Evolutionary conservation across 2,113 vertebrate genomes (phyloP).

Genomic region (Brachionichthys hirsutus): DNA sequence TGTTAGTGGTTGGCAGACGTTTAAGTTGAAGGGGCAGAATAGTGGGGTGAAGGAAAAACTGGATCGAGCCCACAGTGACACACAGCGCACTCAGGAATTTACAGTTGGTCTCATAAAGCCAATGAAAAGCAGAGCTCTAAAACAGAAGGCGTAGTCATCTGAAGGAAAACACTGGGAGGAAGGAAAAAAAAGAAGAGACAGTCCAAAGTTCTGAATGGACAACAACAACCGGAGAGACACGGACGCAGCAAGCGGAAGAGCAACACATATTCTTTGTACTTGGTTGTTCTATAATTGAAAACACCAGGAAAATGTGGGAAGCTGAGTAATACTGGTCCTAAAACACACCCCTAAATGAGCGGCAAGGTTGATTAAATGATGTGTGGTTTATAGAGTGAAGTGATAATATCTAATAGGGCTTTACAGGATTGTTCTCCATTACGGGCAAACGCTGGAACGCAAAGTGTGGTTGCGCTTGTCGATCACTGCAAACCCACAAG

Average conservation of each 20-base stretch:
- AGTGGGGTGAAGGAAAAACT: constrained; percentile 40
- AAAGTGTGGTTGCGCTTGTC: constrained; percentile 38
- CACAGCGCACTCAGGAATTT: constrained; percentile 65
- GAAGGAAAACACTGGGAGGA: constrained; percentile 36
- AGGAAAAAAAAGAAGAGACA: constrained; percentile 13
- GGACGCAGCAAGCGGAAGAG: constrained; percentile 11
- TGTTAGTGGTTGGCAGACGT: constrained; percentile 36
- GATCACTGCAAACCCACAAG: constrained; percentile 47
- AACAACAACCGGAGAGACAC: constrained; percentile 16
- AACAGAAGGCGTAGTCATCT: constrained; percentile 53
- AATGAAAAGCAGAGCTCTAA: constrained; percentile 65
- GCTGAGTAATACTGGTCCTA: background rate
- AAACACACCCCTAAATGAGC: constrained; percentile 25
- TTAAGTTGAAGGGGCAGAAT: constrained; percentile 25
- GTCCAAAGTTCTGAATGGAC: constrained; percentile 33
- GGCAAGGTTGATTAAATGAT: constrained; percentile 51
- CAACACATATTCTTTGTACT: too few species aligned
- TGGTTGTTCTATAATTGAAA: constrained; percentile 1
- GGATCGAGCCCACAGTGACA: constrained; percentile 50
- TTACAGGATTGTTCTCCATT: constrained; percentile 66
- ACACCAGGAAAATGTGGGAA: constrained; percentile 6
- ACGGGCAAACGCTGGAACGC: constrained; percentile 55
- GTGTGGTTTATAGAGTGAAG: constrained; percentile 54
- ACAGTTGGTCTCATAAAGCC: constrained; percentile 70
- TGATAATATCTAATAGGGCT: constrained; percentile 71